Evolutionary conservation across 2,888 invertebrate species (phyloP).

Genomic region (Philereme transversata): DNA sequence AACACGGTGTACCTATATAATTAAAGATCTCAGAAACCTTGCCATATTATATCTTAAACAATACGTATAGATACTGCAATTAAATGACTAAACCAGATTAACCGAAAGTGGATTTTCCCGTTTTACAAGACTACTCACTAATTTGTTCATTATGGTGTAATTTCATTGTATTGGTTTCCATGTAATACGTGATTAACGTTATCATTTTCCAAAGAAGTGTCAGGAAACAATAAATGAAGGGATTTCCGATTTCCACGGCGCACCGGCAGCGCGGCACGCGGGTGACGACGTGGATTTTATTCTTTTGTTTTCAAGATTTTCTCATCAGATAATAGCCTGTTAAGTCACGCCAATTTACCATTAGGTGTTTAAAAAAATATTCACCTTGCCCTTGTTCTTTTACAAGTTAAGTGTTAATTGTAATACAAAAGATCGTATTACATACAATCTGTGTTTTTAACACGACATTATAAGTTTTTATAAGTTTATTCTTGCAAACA

Average conservation of each 20-base stretch:
- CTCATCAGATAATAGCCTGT: slow-evolving; percentile 62
- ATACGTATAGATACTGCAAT: slow-evolving; percentile 52
- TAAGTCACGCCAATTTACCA: slow-evolving; percentile 57
- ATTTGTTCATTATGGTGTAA: slow-evolving; percentile 58
- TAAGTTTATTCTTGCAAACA: background rate
- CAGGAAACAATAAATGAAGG: slow-evolving; percentile 70
- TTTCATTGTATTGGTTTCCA: slow-evolving; percentile 61
- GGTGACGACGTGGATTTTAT: slow-evolving; percentile 48
- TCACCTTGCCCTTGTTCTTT: slow-evolving; percentile 24
- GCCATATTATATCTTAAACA: slow-evolving; percentile 46
- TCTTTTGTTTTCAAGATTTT: slow-evolving; percentile 68
- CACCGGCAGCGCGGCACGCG: slow-evolving; percentile 40
- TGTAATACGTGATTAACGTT: slow-evolving; percentile 34
- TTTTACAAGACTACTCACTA: slow-evolving; percentile 67
- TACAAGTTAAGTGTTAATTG: slow-evolving; percentile 14
- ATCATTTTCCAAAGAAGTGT: slow-evolving; percentile 65
- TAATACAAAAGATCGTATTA: slow-evolving; percentile 8
- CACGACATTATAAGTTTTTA: background rate
- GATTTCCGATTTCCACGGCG: slow-evolving; percentile 76
- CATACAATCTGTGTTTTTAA: slow-evolving; percentile 1
- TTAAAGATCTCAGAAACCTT: slow-evolving; percentile 1
- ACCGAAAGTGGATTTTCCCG: slow-evolving; percentile 66
- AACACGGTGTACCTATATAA: background rate
- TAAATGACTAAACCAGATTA: slow-evolving; percentile 60
- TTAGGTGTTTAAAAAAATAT: slow-evolving; percentile 33